A percentile compares a stretch with the other conserved stretches of the same genome.
Conservation (phyloP, 2,113 vertebrate species). For the Gavia stellata region DNA sequence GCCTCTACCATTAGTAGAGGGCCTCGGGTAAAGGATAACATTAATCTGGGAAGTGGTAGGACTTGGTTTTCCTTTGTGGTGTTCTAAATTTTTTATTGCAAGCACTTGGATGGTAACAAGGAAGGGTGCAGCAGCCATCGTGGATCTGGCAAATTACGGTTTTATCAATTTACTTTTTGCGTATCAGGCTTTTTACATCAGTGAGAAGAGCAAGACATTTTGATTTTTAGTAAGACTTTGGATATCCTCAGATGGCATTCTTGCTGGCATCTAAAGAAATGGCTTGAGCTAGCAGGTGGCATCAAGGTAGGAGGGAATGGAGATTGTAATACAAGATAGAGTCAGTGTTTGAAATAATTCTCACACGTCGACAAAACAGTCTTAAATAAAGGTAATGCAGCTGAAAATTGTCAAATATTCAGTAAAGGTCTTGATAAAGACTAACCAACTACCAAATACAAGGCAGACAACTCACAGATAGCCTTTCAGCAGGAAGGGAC, state of each 20-base stretch:
- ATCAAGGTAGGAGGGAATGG: background rate
- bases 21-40: background rate
- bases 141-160: fast-evolving
- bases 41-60: background rate
- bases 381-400: background rate
- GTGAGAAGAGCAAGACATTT: background rate
- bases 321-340: background rate
- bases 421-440: background rate
- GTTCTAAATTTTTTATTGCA: background rate
- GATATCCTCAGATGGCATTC: background rate
- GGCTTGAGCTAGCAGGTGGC: background rate
- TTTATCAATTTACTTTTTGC: background rate
- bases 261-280: background rate
- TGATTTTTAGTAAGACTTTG: background rate
- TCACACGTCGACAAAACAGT: background rate
- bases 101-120: fast-evolving
- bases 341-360: background rate
- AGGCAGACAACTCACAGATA: background rate
- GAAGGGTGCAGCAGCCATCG: fast-evolving
- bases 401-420: background rate
- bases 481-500: background rate
- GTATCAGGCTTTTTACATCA: fast-evolving
- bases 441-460: background rate
- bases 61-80: background rate
- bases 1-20: fast-evolving